These are phyloP conservation scores for Napeogenes sylphis DNA, from an alignment of 2,888 invertebrate species.

Conservation along the genomic window DNA sequence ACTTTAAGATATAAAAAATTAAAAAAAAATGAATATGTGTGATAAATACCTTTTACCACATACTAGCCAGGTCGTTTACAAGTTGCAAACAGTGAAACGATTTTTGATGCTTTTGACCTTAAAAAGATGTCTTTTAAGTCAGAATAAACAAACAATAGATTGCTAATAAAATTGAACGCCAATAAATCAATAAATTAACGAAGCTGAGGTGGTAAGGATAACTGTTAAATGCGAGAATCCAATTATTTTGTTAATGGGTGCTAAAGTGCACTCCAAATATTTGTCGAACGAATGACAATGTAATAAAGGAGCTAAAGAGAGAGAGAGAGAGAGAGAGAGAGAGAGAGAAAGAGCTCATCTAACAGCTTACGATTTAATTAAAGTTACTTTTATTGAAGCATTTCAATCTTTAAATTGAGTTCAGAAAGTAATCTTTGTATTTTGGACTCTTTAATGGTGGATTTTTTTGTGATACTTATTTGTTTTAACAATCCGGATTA, in stretches of 20 bases:
- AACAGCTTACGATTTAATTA: slow-evolving; percentile 24
- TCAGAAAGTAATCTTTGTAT: background rate
- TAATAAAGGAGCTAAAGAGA: slow-evolving; percentile 19
- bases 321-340: background rate
- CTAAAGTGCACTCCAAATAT: slow-evolving; percentile 38
- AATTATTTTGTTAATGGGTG: slow-evolving; percentile 55
- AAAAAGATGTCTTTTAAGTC: too few species aligned
- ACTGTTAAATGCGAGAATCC: slow-evolving; percentile 44
- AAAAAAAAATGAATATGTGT: too few species aligned
- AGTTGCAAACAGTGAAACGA: too few species aligned
- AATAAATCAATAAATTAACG: background rate
- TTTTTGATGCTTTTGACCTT: too few species aligned
- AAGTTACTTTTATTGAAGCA: slow-evolving; percentile 19
- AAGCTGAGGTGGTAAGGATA: background rate
- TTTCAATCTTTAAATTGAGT: background rate
- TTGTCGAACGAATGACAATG: slow-evolving; percentile 30
- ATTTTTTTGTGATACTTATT: too few species aligned
- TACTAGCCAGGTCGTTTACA: too few species aligned
- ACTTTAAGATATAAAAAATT: too few species aligned
- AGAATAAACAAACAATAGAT: background rate
- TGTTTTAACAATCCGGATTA: too few species aligned
- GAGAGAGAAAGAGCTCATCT: slow-evolving; percentile 13
- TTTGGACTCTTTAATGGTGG: too few species aligned
- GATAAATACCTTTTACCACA: too few species aligned
- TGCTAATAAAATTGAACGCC: slow-evolving; percentile 2